Conservation (phyloP, 2,888 invertebrate genomes). For the Julus scandinavius region DNA sequence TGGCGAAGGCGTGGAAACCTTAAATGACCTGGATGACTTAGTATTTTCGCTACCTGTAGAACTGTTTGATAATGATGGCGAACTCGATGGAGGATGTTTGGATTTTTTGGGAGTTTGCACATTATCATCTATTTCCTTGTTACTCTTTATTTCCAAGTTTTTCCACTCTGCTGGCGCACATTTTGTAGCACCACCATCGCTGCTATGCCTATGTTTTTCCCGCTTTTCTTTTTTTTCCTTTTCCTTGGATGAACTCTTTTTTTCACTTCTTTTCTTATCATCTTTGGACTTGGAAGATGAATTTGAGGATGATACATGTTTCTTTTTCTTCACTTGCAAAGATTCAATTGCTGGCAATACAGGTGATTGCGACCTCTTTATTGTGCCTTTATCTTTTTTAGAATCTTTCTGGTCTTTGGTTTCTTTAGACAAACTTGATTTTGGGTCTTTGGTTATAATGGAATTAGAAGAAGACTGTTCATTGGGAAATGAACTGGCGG, state of each 20-base stretch:
- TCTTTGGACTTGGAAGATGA: constrained; percentile 53
- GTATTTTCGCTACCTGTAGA: constrained; percentile 11
- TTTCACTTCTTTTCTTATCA: constrained; percentile 54
- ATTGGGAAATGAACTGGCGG: neutral
- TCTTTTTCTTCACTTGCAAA: constrained; percentile 30
- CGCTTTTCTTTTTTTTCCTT: constrained; percentile 65
- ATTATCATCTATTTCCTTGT: neutral
- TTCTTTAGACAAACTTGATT: constrained; percentile 33
- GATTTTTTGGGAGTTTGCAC: neutral
- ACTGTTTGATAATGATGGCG: constrained; percentile 49
- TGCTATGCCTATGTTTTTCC: constrained; percentile 30
- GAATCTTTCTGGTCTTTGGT: constrained; percentile 37
- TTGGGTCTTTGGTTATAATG: neutral
- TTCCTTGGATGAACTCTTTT: constrained; percentile 70
- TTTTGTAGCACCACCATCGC: neutral
- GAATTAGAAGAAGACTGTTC: constrained; percentile 6
- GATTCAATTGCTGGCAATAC: neutral
- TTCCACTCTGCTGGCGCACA: neutral
- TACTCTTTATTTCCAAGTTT: neutral
- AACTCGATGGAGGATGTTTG: neutral
- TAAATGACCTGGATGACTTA: neutral
- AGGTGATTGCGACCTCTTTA: constrained; percentile 47
- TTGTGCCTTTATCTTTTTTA: neutral
- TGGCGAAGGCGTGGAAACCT: constrained; percentile 1
- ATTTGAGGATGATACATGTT: neutral